A percentile compares a stretch with the other conserved stretches of the same genome.
Conservation (phyloP, 1,140 invertebrate species). For the Panagrolaimus sp. region DNA sequence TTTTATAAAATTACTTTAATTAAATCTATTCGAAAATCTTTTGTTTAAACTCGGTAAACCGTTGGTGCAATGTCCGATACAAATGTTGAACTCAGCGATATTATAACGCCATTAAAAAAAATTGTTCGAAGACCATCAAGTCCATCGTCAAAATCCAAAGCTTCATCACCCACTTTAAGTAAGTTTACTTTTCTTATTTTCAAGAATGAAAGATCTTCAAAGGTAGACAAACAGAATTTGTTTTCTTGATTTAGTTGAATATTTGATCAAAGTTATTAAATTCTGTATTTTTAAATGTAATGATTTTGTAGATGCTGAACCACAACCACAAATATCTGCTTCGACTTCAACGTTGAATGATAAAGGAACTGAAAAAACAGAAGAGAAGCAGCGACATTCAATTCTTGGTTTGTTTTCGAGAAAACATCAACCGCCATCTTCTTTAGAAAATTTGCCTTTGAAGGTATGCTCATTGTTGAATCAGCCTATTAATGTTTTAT, state of each 20-base stretch:
- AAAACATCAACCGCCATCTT: constrained; percentile 9
- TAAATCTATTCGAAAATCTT: too few relatives aligned
- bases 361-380: neutral
- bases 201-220: neutral
- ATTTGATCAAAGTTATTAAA: too few relatives aligned
- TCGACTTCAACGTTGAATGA: neutral
- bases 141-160: constrained; percentile 2
- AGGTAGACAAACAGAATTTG: neutral
- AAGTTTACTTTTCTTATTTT: neutral
- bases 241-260: neutral
- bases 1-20: too few relatives aligned
- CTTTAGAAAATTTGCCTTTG: neutral
- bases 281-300: too few relatives aligned
- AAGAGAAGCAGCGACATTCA: neutral
- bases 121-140: too few relatives aligned
- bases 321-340: neutral
- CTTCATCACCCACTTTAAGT: constrained; percentile 10
- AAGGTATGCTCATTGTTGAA: neutral
- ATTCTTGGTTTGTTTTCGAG: constrained; percentile 2
- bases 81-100: too few relatives aligned
- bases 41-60: too few relatives aligned
- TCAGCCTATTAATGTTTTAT: neutral
- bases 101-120: too few relatives aligned
- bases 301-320: neutral
- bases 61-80: too few relatives aligned